Evolutionary conservation across 30 jellyfish, hydroid and myxozoan species (phyloP).

Genomic region (Hydra vulgaris): DNA sequence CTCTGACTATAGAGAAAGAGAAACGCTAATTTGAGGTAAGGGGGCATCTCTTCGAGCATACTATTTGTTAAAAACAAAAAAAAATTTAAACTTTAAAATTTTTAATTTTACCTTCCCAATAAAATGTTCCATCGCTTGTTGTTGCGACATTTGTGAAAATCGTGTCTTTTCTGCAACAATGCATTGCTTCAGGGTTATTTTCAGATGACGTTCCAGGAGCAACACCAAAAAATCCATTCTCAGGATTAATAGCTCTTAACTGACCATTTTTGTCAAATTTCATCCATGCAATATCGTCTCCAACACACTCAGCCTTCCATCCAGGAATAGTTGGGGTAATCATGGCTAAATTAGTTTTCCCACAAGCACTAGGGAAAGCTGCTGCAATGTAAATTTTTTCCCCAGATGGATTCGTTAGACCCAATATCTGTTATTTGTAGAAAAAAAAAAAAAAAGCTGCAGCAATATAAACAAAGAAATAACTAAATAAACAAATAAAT

Average conservation of each 20-base stretch:
- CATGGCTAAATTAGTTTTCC: conserved; percentile 97
- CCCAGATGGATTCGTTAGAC: conserved; percentile 84
- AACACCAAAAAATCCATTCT: conserved; percentile 97
- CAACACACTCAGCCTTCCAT: conserved; percentile 97
- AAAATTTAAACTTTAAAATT: too few species aligned
- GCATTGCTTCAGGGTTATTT: conserved; percentile 89
- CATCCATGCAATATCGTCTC: conserved; percentile 99
- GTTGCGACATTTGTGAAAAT: conserved; percentile 84
- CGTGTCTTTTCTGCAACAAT: conserved; percentile 47
- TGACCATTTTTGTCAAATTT: conserved; percentile 90
- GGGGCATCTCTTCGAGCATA: too few species aligned
- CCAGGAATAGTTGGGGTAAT: conserved; percentile 96
- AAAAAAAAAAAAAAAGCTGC: not conserved
- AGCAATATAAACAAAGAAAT: not conserved
- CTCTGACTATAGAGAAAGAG: too few species aligned
- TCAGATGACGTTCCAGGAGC: conserved; percentile 91
- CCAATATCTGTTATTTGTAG: conserved; percentile 85
- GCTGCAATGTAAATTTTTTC: conserved; percentile 92
- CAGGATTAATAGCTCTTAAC: conserved; percentile 98
- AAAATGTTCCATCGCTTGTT: conserved; percentile 89
- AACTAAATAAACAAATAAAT: not conserved
- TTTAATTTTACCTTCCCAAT: conserved; percentile 87
- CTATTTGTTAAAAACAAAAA: too few species aligned
- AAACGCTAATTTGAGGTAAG: too few species aligned
- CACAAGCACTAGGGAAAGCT: conserved; percentile 99